phyloP scores from a whole-genome alignment of 1,140 invertebrate species.

The Limonius californicus region DNA sequence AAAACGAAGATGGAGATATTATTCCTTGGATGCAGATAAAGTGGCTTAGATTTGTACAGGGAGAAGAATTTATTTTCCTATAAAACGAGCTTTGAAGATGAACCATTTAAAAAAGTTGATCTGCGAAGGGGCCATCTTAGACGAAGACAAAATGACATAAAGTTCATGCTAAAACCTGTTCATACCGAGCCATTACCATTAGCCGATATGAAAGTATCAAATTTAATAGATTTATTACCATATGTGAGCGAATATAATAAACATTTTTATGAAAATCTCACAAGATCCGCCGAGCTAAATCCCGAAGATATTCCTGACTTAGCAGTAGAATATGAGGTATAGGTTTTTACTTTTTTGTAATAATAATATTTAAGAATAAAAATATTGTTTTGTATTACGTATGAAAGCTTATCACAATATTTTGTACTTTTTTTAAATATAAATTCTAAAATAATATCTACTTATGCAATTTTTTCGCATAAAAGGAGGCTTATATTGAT shows the following conservation, averaged over 20 bases:
- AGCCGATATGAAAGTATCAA: neutral
- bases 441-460: no score
- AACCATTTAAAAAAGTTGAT: neutral
- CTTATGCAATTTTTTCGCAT: no score
- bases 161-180: neutral
- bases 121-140: neutral
- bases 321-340: no score
- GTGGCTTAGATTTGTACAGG: neutral
- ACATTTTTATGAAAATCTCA: neutral
- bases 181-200: neutral
- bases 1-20: neutral
- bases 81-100: constrained; percentile 1
- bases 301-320: neutral
- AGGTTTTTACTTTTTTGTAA: no score
- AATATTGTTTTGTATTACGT: no score
- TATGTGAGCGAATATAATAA: constrained; percentile 4
- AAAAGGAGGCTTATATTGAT: no score
- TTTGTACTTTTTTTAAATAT: no score
- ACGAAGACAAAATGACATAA: neutral
- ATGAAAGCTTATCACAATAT: no score
- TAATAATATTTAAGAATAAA: no score
- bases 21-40: constrained; percentile 8
- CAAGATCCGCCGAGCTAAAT: neutral
- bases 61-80: neutral
- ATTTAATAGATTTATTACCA: neutral